A percentile compares a stretch with the other conserved stretches of the same genome.
Conservation (phyloP, 2,797 vertebrate species). For the Gymnothorax reevesii region DNA sequence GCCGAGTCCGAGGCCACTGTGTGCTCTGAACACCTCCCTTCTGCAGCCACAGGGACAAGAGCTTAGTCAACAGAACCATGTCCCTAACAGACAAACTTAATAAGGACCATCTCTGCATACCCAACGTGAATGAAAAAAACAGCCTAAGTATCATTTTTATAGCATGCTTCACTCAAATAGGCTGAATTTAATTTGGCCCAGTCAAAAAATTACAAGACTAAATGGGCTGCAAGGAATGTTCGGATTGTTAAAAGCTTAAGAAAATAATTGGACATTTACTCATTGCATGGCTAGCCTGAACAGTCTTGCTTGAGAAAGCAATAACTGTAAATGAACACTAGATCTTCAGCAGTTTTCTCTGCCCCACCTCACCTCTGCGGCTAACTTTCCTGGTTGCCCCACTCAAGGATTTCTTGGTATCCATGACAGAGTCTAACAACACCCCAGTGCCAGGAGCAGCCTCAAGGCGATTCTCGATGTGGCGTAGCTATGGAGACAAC, state of each 20-base stretch:
- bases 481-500: conserved; percentile 77
- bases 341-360: background rate
- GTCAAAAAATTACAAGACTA: background rate
- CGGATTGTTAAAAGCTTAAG: background rate
- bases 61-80: background rate
- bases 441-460: conserved; percentile 78
- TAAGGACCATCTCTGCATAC: background rate
- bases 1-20: conserved; percentile 59
- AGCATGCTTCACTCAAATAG: background rate
- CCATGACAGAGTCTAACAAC: conserved; percentile 80
- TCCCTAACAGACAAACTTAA: background rate
- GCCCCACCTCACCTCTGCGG: conserved; percentile 67
- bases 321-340: background rate
- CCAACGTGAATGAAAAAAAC: background rate
- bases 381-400: conserved; percentile 71
- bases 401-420: conserved; percentile 77
- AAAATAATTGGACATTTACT: background rate
- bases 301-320: background rate
- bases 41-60: conserved; percentile 52
- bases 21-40: conserved; percentile 62
- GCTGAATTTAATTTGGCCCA: background rate
- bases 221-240: background rate
- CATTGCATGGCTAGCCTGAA: background rate
- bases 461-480: conserved; percentile 92
- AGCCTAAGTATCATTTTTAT: background rate